These are phyloP conservation scores for Thymelicus lineola DNA, from an alignment of 2,888 invertebrate genomes.

Conservation along the genomic window DNA sequence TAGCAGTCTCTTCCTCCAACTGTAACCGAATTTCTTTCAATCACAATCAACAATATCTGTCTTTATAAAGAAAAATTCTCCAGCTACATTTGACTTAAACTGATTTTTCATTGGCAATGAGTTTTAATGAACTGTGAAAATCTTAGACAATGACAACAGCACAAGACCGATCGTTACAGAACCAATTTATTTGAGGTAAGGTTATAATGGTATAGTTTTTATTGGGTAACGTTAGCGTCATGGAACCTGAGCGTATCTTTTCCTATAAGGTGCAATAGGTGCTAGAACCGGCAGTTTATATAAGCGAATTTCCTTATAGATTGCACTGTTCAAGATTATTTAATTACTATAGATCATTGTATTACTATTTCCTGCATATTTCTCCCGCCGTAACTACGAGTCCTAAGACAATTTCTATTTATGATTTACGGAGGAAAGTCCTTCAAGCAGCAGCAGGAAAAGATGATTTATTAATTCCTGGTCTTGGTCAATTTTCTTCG, in stretches of 20 bases:
- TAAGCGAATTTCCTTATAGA: conserved; percentile 30
- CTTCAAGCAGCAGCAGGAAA: conserved; percentile 3
- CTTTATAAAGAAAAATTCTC: no score
- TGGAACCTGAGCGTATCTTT: conserved; percentile 43
- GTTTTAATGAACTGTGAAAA: conserved; percentile 69
- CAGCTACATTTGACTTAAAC: neutral
- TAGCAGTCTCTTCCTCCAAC: no score
- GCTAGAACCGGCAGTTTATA: conserved; percentile 21
- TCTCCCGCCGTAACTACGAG: neutral
- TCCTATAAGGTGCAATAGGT: conserved; percentile 38
- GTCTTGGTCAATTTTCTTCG: no score
- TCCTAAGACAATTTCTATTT: neutral
- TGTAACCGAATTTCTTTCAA: no score
- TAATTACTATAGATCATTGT: conserved; percentile 21
- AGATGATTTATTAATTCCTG: neutral
- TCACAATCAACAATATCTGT: no score
- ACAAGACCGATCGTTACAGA: conserved; percentile 19
- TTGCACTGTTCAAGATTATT: conserved; percentile 20
- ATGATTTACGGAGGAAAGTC: conserved; percentile 3
- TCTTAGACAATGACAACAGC: conserved; percentile 45
- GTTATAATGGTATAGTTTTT: conserved; percentile 45
- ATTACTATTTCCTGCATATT: conserved; percentile 19
- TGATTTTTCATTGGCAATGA: conserved; percentile 43
- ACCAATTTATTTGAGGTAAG: conserved; percentile 43
- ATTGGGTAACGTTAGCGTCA: conserved; percentile 46